Percentiles rank a stretch among this genome's conserved stretches.
phyloP scores from a whole-genome alignment of 2,888 invertebrate genomes.

The Lepas anatifera region DNA sequence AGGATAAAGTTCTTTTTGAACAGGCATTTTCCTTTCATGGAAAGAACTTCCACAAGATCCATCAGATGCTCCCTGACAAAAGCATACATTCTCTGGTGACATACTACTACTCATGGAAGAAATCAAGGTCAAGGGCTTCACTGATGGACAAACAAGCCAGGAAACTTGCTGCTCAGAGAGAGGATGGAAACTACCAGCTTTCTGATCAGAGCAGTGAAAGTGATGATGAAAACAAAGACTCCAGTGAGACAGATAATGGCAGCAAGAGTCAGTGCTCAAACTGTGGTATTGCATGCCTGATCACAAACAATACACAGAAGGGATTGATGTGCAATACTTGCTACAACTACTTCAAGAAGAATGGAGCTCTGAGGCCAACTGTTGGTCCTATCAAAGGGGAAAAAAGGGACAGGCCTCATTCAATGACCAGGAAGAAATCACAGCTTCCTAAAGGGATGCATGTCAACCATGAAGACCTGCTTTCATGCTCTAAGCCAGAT shows the following conservation, averaged over 20 bases:
- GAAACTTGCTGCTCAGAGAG: conserved; percentile 52
- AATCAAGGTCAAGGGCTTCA: conserved; percentile 79
- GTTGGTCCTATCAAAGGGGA: conserved; percentile 27
- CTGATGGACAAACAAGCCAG: conserved; percentile 78
- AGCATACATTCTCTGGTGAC: conserved; percentile 90
- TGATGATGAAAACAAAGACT: conserved; percentile 8
- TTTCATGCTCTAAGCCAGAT: conserved; percentile 30
- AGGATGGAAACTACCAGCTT: conserved; percentile 32
- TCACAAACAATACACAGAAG: conserved; percentile 58
- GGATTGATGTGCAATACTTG: conserved; percentile 71
- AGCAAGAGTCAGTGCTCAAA: conserved; percentile 38
- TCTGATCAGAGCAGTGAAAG: conserved; percentile 12
- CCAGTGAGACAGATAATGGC: conserved; percentile 7
- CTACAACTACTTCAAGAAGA: conserved; percentile 68
- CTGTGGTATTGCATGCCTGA: conserved; percentile 63
- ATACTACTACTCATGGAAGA: conserved; percentile 98
- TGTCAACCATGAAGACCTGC: conserved; percentile 93
- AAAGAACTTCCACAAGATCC: conserved; percentile 91
- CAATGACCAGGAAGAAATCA: conserved; percentile 40
- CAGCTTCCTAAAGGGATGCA: conserved; percentile 93
- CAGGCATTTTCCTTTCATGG: conserved; percentile 98
- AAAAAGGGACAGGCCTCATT: conserved; percentile 23
- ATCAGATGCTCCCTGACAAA: conserved; percentile 97
- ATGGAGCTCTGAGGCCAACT: conserved; percentile 36
- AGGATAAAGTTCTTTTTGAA: conserved; percentile 95